Base-by-base conservation (phyloP, 2,797 vertebrate species). In the Danio albolineatus region DNA sequence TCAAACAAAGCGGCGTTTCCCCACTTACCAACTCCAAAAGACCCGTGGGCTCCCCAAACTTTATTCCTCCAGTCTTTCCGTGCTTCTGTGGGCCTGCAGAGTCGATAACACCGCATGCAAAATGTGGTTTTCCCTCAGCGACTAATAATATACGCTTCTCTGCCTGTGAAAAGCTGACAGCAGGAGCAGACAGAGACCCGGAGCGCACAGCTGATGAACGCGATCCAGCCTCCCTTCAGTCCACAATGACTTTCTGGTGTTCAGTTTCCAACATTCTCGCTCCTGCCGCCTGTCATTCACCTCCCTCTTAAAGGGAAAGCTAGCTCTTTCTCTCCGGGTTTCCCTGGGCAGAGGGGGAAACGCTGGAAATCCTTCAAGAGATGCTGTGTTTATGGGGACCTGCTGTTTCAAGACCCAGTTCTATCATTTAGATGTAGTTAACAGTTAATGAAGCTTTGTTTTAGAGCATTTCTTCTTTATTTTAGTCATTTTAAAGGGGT, bases 291-390 rank as follows among this genome's bases (percentile, higher is more conserved):
- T 84, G 81, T 85, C 85, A 87, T 89, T 93, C 92, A 91, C 93
- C 93, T 94, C 93, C 93, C 93, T 89, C 93, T 95, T 95, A 95
- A 95, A 94, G 93, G 91, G 91, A 92, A 90, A 93, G 92, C 88
- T 81, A 93, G 92, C 88, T 81, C 89, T 44, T 76, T 28, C 54
- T 67, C 54, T 77, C 28, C 48, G 53, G 75, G 62, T 59, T 91
- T 83, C 73, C 54, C 72, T 48, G 46, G 41, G 43, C 43, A 4
- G 19, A 14, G 51, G 62, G 17, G 78, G 82, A 78, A 41, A 65
- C 61, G 54, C 39, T 60, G 44, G 62, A 61, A 53, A 28, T 36
- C 10, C 49, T 53, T 71, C 36, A 54, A 71, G 51, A 49, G 19
- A 61, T 41, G 67, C 19, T 66, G 10, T 36, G 7, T 19, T 44